phyloP scores from a whole-genome alignment of 2,888 invertebrate species.

The Chrysodeixis includens region DNA sequence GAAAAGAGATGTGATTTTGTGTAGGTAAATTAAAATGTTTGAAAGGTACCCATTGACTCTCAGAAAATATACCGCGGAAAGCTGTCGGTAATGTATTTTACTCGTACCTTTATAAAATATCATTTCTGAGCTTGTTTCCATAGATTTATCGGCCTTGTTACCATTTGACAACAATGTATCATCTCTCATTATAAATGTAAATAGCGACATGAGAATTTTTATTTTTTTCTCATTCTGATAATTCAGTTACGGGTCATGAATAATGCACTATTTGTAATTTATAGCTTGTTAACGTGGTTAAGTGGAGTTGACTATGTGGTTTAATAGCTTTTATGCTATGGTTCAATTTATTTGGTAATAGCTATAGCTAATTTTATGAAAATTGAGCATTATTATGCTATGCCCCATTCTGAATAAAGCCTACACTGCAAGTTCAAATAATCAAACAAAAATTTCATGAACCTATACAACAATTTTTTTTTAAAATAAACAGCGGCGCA shows the following conservation, averaged over 20 bases:
- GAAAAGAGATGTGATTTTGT: too few relatives aligned
- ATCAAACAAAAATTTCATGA: too few relatives aligned
- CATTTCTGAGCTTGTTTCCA: background rate
- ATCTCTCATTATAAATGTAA: background rate
- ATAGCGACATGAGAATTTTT: background rate
- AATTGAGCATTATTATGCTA: too few relatives aligned
- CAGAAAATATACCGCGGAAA: too few relatives aligned
- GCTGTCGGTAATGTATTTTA: too few relatives aligned
- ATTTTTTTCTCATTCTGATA: background rate
- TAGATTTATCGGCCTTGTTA: background rate
- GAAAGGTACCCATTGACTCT: too few relatives aligned
- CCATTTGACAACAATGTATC: background rate
- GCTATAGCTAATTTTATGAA: background rate
- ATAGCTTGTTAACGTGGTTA: background rate
- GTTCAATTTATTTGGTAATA: background rate
- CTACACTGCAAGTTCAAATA: too few relatives aligned
- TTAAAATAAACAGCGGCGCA: too few relatives aligned
- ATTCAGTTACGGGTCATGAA: slow-evolving; percentile 3
- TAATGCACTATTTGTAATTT: slow-evolving; percentile 16
- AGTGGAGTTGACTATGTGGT: background rate
- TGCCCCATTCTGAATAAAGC: too few relatives aligned
- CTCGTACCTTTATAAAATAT: background rate
- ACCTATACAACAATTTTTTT: too few relatives aligned
- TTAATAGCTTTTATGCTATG: background rate
- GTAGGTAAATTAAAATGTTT: too few relatives aligned